These are phyloP conservation scores for Thymelicus sylvestris DNA, from an alignment of 2,888 invertebrate genomes.

Conservation along the genomic window DNA sequence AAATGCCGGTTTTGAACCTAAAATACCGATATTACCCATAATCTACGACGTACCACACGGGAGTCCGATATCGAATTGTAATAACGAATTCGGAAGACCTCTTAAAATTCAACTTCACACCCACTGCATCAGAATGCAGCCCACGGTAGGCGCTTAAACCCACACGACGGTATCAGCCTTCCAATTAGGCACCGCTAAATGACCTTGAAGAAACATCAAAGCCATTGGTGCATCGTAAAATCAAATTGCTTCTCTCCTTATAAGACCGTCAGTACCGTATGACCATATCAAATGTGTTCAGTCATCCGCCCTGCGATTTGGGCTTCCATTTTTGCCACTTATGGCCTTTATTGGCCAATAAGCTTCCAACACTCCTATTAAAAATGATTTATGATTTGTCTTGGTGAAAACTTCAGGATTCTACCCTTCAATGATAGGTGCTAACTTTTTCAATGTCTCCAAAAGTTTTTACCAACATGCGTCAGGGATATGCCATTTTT, in stretches of 20 bases:
- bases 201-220: conserved; percentile 27
- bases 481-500: no score
- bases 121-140: conserved; percentile 11
- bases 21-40: not conserved
- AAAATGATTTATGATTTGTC: no score
- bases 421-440: no score
- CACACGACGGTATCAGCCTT: conserved; percentile 16
- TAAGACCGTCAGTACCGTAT: conserved; percentile 2
- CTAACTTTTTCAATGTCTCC: no score
- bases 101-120: conserved; percentile 15
- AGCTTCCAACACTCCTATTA: no score
- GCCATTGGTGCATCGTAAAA: conserved; percentile 28
- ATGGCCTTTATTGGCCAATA: no score
- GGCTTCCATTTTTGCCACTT: no score
- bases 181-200: conserved; percentile 24
- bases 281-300: no score
- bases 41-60: not conserved
- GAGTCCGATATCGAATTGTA: not conserved
- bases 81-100: conserved; percentile 15
- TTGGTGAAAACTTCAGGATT: no score
- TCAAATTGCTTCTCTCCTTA: conserved; percentile 26
- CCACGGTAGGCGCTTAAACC: conserved; percentile 13
- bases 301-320: no score
- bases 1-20: not conserved
- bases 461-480: no score